phyloP scores from a whole-genome alignment of 2,888 invertebrate genomes.

The Xylota segnis region DNA sequence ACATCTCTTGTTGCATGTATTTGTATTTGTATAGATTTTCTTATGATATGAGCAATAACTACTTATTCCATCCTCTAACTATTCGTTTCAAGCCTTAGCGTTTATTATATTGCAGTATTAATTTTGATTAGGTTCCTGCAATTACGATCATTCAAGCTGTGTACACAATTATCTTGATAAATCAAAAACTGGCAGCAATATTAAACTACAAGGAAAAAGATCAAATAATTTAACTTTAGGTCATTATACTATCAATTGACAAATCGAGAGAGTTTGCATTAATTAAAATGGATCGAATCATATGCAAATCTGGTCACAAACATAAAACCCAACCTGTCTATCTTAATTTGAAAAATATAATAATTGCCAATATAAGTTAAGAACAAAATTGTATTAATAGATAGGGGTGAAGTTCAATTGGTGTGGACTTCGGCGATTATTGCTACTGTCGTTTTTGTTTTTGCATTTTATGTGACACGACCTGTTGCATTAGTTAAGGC shows the following conservation, averaged over 20 bases:
- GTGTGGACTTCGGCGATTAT: not conserved
- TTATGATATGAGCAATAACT: too few species aligned
- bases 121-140: not conserved
- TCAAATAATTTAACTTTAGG: constrained; percentile 27
- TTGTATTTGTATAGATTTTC: too few species aligned
- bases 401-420: constrained; percentile 11
- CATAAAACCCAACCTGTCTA: constrained; percentile 1
- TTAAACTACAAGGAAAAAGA: constrained; percentile 7
- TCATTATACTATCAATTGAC: constrained; percentile 8
- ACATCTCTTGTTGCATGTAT: too few species aligned
- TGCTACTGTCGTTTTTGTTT: not conserved
- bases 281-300: constrained; percentile 35
- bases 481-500: not conserved
- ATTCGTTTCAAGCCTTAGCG: too few species aligned
- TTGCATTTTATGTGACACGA: not conserved
- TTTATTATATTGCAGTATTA: too few species aligned
- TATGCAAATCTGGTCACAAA: constrained; percentile 28
- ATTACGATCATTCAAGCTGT: not conserved
- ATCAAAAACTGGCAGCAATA: not conserved
- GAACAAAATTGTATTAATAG: not conserved
- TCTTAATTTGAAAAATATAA: constrained; percentile 14
- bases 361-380: constrained; percentile 14
- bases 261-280: constrained; percentile 9
- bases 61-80: too few species aligned
- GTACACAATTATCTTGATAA: constrained; percentile 7